Evolutionary conservation across 2,113 vertebrate species (phyloP).

Genomic region (Grantiella picta): DNA sequence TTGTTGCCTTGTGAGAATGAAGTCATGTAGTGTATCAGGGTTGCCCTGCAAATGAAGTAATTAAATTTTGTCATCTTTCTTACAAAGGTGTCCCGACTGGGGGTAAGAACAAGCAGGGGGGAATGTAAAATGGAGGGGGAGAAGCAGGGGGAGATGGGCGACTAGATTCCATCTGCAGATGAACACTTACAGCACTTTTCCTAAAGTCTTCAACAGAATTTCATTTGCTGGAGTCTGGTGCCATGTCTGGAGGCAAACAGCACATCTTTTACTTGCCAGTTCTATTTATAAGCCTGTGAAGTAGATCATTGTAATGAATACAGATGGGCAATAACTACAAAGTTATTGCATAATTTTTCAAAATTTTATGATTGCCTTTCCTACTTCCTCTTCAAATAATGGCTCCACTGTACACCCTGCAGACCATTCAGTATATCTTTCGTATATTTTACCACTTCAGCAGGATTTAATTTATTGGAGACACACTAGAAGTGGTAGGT

Average conservation of each 20-base stretch:
- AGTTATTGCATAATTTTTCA: slow-evolving; percentile 81
- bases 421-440: slow-evolving; percentile 67
- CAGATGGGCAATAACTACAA: slow-evolving; percentile 76
- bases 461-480: slow-evolving; percentile 76
- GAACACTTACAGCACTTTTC: neutral
- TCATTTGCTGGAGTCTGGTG: slow-evolving; percentile 22
- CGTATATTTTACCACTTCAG: slow-evolving; percentile 70
- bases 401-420: slow-evolving; percentile 63
- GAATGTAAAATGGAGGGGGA: neutral
- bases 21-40: neutral
- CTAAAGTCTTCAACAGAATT: slow-evolving; percentile 46
- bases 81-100: neutral
- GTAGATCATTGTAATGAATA: slow-evolving; percentile 76
- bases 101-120: neutral
- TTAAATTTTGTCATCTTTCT: slow-evolving; percentile 13
- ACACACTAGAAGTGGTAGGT: slow-evolving; percentile 70
- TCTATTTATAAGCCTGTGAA: slow-evolving; percentile 76
- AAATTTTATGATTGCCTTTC: slow-evolving; percentile 80
- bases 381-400: slow-evolving; percentile 77
- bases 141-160: neutral
- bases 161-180: neutral
- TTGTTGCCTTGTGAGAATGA: neutral
- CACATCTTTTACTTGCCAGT: slow-evolving; percentile 55
- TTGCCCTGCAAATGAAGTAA: slow-evolving; percentile 7
- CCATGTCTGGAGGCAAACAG: slow-evolving; percentile 41